phyloP scores from a whole-genome alignment of 2,888 invertebrate species.

The Cosmia pyralina region DNA sequence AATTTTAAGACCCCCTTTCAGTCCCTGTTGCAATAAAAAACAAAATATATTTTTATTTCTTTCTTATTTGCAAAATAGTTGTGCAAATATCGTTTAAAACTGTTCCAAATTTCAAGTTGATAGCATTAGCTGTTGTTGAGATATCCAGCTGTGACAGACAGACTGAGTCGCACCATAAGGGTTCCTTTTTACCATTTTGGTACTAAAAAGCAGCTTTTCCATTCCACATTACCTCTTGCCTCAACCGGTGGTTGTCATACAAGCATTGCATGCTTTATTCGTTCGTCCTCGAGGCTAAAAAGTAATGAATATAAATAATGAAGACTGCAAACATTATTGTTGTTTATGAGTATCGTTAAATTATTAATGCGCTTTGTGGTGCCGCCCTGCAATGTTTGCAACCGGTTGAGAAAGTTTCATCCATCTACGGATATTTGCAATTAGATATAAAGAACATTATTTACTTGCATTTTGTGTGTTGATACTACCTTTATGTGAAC shows the following conservation, averaged over 20 bases:
- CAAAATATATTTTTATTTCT: no score
- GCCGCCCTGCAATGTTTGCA: constrained; percentile 30
- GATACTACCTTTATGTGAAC: neutral
- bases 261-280: no score
- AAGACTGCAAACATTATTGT: constrained; percentile 54
- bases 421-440: constrained; percentile 7
- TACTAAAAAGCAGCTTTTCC: no score
- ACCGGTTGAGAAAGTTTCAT: constrained; percentile 8
- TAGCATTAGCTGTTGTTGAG: no score
- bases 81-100: no score
- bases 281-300: constrained; percentile 34
- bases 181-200: no score
- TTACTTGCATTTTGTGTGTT: neutral
- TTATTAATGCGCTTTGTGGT: constrained; percentile 45
- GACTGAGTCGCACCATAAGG: no score
- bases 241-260: constrained; percentile 7
- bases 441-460: constrained; percentile 12
- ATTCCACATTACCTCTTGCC: neutral
- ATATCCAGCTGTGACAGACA: no score
- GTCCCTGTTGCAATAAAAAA: no score
- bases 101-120: no score
- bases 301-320: constrained; percentile 47
- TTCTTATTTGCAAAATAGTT: no score
- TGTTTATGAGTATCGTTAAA: constrained; percentile 42
- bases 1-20: no score